Base-by-base conservation (phyloP, 2,797 vertebrate genomes). In the Phoeniculus purpureus region DNA sequence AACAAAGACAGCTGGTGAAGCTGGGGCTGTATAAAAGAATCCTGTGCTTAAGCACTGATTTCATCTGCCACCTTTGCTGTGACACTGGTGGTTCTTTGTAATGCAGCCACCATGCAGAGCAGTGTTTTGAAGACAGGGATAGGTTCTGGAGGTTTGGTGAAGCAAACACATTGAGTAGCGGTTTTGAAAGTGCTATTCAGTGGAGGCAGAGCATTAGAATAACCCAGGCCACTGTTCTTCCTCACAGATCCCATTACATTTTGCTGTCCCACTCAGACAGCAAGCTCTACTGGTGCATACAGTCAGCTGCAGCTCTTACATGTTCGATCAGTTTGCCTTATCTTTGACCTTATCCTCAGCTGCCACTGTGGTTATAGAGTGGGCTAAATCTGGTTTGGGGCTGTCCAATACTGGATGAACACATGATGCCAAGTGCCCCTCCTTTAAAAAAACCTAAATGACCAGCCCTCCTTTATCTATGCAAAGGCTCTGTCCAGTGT, bases 61-160 rank as follows among this genome's bases (percentile, higher is more conserved):
- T 59, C 6, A 0, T 2, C 21, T 60, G 65, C 21, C 40, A 9
- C 54, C 54, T 77, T 37, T 80, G 14, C 40, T 52, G 3, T 4
- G 18, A 8, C 75, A 4, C n/a, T 58, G 8, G 5, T 1, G 1
- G 43, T 37, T 50, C 20, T 26, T 19, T 17, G 9, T 61, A 26
- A 25, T 9, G 32, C 45, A 32, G 22, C n/a, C 47, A 6, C 56
- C 14, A 1, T 5, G 16, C 22, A 16, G 25, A 10, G 3, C 32
- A 26, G 16, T 0, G 0, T 17, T 62, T 10, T 22, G 55, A 50
- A 71, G 50, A 4, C 16, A 22, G 50, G 32, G 58, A 67, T n/a
- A 9, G 17, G 23, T 72, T 86, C 59, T 64, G 70, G 10, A 55
- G 43, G 22, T 65, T 3, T 20, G 14, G 14, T 15, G 32, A 48